Evolutionary conservation across 2,797 vertebrate genomes (phyloP), one percentile per base, ranked within the genome.

Genomic region (Steatocranus sp.): DNA sequence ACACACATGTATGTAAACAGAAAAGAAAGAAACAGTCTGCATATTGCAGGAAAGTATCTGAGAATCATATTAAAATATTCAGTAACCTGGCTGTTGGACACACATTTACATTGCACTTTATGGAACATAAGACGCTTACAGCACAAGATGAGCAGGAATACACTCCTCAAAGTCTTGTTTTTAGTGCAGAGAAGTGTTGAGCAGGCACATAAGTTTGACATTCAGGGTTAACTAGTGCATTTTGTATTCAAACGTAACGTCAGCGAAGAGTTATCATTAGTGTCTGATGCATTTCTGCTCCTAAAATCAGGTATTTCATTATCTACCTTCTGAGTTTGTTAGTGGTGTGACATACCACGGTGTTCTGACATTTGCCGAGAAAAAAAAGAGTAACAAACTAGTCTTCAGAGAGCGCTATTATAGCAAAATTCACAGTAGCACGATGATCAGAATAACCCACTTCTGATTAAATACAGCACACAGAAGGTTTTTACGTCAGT

Each of bases 171-270:
- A 54, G 54, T 76, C 43, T 88, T 38, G 32, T 7, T 49, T 53
- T 81, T 75, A 88, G 36, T 83, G 87, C 87, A 83, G 68, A 76
- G 68, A 76, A 50, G 56, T 32, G 61, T 48, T 48, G 34, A 80
- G 49, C 61, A 87, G 88, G 79, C 85, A 87, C 87, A 23, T 23
- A 56, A 7, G 48, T 90, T 63, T 80, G 78, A 91, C 87, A 90
- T 88, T 94, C 89, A 86, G 75, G 41, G 63, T 53, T 78, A 83
- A 85, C 81, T 50, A 89, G 88, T 90, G 89, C 83, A 85, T 51
- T 11, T 70, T 82, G 49, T 25, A 51, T 75, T 75, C 46, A n/a
- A 49, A 83, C 11, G 51, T 34, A 83, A 82, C 49, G 41, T 34
- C 53, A 79, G 66, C 17, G 8, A 66, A 63, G 23, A 38, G 70